A percentile compares a stretch with the other conserved stretches of the same genome.
Conservation (phyloP, 2,888 invertebrate species). For the Teleiodes luculella region DNA sequence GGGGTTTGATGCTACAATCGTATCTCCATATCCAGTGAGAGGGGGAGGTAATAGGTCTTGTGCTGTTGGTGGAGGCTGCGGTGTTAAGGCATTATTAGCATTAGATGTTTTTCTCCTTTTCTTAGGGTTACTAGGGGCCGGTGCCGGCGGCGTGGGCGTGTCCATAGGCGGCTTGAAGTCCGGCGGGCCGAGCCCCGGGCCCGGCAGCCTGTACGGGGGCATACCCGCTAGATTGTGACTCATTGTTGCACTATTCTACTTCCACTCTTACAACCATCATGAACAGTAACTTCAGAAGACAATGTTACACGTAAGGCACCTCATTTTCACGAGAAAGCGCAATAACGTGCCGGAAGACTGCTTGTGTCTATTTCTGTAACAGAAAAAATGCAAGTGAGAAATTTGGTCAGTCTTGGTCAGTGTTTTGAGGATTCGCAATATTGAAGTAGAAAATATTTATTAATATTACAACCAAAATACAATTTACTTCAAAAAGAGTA, state of each 20-base stretch:
- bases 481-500: slow-evolving; percentile 27
- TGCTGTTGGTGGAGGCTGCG: slow-evolving; percentile 84
- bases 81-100: slow-evolving; percentile 81
- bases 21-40: slow-evolving; percentile 93
- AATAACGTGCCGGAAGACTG: slow-evolving; percentile 65
- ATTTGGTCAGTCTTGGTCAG: not conserved
- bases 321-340: slow-evolving; percentile 64
- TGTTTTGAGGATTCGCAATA: not conserved
- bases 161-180: slow-evolving; percentile 87
- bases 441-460: not conserved
- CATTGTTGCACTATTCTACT: slow-evolving; percentile 75
- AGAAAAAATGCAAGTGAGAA: slow-evolving; percentile 39
- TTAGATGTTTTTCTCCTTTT: slow-evolving; percentile 90
- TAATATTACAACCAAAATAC: not conserved
- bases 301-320: slow-evolving; percentile 56
- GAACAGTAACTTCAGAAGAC: slow-evolving; percentile 44
- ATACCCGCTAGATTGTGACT: slow-evolving; percentile 90
- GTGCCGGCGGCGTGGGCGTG: slow-evolving; percentile 82
- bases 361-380: slow-evolving; percentile 73
- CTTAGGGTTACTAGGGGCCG: slow-evolving; percentile 90
- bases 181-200: slow-evolving; percentile 83
- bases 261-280: slow-evolving; percentile 64
- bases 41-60: slow-evolving; percentile 91
- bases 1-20: slow-evolving; percentile 95
- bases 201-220: slow-evolving; percentile 88